Evolutionary conservation across 2,888 invertebrate genomes (phyloP), one percentile per base, ranked within the genome.

Genomic region (Mythimna pallens): DNA sequence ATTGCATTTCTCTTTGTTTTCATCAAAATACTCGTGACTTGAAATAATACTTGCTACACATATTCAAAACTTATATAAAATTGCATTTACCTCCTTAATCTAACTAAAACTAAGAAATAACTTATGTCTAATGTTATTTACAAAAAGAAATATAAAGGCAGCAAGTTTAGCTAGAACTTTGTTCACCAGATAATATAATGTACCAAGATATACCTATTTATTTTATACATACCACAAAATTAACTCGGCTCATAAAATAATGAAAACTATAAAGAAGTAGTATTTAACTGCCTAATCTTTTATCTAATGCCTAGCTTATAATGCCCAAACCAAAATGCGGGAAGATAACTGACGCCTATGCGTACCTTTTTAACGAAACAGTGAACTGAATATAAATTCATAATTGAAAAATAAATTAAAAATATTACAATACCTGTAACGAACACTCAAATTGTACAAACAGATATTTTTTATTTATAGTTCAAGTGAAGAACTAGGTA

Each of bases 71-170:
- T 58, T 62, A 58, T 59, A 40, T 6, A 30, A 43, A 65, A 22
- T 47, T 55, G 9, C 25, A 55, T 30, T 68, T 40, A 54, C n/a
- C 20, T 70, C 52, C 22, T 52, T 43, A 71, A 25, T 55, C 43
- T 58, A 14, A 9, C 43, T 40, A 54, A 20, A n/a, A 9, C 50
- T 59, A 40, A 50, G 17, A 65, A 59, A 52, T 17, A 50, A 40
- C 30, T 59, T 57, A 70, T 17, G 1, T 30, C 25, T 57, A 78
- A 52, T 34, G 12, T 36, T 79, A 74, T 78, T 70, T 80, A 78
- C 78, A 78, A 58, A 54, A 50, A 36, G n/a, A 0, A 10, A 9
- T 47, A 47, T 47, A 30, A 22, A 55, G 54, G 14, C n/a, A 36
- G 34, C 57, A 52, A 63, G 52, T 47, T 63, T 10, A 17, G 12